Conservation (phyloP, 2,797 vertebrate species). For the Kryptopterus vitreolus region DNA sequence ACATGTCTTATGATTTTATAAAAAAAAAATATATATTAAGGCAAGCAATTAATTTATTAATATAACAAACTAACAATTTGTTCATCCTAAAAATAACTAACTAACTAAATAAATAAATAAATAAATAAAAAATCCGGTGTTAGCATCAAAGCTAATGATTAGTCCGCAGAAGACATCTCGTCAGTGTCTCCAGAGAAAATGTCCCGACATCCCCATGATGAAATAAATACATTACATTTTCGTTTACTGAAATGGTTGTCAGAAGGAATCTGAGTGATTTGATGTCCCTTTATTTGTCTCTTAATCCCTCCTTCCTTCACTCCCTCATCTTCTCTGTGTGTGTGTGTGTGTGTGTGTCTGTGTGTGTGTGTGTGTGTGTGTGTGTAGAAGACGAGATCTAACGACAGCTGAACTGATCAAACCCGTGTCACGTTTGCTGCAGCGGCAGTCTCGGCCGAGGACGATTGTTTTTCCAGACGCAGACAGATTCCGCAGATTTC, state of each 20-base stretch:
- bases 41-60: too few species aligned
- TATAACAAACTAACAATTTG: background rate
- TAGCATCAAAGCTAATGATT: background rate
- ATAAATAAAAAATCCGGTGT: too few species aligned
- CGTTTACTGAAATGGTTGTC: slow-evolving; percentile 21
- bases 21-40: too few species aligned
- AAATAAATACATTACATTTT: slow-evolving; percentile 5
- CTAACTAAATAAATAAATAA: too few species aligned
- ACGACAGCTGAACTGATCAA: slow-evolving; percentile 17
- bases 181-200: background rate
- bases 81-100: too few species aligned
- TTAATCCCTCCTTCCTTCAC: background rate
- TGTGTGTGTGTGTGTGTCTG: too few species aligned
- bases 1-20: too few species aligned
- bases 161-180: background rate
- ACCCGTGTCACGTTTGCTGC: background rate
- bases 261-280: background rate
- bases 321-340: too few species aligned
- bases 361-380: too few species aligned
- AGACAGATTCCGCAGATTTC: slow-evolving; percentile 33
- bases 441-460: background rate
- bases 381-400: background rate
- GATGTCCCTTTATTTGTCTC: background rate
- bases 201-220: background rate
- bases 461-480: slow-evolving; percentile 4